Conservation (phyloP, 2,888 invertebrate genomes). For the Formica aserva region DNA sequence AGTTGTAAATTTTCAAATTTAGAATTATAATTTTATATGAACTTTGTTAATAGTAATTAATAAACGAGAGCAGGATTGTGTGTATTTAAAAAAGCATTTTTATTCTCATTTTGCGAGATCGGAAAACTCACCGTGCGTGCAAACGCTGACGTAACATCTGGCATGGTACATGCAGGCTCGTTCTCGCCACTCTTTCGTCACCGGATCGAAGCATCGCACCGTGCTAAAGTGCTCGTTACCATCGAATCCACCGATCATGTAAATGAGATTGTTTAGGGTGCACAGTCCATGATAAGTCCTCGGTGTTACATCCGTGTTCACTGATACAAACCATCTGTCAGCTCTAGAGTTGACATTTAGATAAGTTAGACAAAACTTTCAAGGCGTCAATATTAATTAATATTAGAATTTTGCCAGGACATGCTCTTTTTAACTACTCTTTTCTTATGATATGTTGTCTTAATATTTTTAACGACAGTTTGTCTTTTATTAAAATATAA, state of each 20-base stretch:
- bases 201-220: slow-evolving; percentile 93
- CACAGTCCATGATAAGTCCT: slow-evolving; percentile 94
- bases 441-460: not conserved
- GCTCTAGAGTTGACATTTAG: slow-evolving; percentile 86
- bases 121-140: slow-evolving; percentile 87
- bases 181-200: slow-evolving; percentile 91
- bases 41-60: not conserved
- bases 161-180: slow-evolving; percentile 93
- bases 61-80: not conserved
- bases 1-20: not conserved
- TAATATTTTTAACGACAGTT: not conserved
- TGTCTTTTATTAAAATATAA: not conserved
- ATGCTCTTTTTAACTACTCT: not conserved
- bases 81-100: not conserved
- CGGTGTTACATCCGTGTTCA: slow-evolving; percentile 89
- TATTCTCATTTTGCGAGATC: not conserved
- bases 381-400: not conserved
- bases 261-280: slow-evolving; percentile 90
- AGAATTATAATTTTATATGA: not conserved
- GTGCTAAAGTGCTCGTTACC: slow-evolving; percentile 92
- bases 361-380: slow-evolving; percentile 35
- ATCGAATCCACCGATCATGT: slow-evolving; percentile 94
- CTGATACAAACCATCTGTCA: slow-evolving; percentile 91
- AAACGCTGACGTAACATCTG: slow-evolving; percentile 93
- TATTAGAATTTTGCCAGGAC: not conserved